A percentile compares a stretch with the other conserved stretches of the same genome.
phyloP scores from a whole-genome alignment of 2,888 invertebrate species.

The Ormia ochracea region DNA sequence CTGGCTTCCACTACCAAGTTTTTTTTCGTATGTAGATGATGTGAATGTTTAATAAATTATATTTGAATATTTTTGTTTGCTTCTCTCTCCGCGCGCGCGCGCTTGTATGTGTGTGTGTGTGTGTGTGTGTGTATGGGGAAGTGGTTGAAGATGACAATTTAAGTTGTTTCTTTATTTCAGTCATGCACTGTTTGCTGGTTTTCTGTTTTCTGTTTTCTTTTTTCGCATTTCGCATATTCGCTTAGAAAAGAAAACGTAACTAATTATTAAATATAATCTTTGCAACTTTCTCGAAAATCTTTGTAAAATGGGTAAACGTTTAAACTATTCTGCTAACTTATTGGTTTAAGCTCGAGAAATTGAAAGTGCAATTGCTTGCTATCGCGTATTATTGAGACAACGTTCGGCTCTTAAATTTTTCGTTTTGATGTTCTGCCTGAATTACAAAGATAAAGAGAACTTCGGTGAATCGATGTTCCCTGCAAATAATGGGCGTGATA shows the following conservation, averaged over 20 bases:
- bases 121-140: constrained; percentile 34
- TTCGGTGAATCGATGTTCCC: too few species aligned
- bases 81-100: neutral
- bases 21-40: constrained; percentile 38
- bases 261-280: constrained; percentile 50
- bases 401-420: too few species aligned
- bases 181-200: constrained; percentile 20
- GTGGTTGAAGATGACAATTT: constrained; percentile 50
- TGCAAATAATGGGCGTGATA: too few species aligned
- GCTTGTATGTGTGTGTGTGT: neutral
- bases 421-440: too few species aligned
- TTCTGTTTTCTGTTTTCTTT: constrained; percentile 18
- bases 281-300: constrained; percentile 50
- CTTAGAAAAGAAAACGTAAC: constrained; percentile 50
- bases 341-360: neutral
- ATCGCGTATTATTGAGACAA: too few species aligned
- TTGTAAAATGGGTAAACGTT: constrained; percentile 24
- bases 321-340: constrained; percentile 21
- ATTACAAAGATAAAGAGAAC: too few species aligned
- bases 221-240: constrained; percentile 7
- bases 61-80: neutral
- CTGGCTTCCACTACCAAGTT: neutral
- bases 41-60: constrained; percentile 36
- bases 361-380: constrained; percentile 31
- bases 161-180: constrained; percentile 31